phyloP scores from a whole-genome alignment of 2,888 invertebrate species.

The Agriotes lineatus region DNA sequence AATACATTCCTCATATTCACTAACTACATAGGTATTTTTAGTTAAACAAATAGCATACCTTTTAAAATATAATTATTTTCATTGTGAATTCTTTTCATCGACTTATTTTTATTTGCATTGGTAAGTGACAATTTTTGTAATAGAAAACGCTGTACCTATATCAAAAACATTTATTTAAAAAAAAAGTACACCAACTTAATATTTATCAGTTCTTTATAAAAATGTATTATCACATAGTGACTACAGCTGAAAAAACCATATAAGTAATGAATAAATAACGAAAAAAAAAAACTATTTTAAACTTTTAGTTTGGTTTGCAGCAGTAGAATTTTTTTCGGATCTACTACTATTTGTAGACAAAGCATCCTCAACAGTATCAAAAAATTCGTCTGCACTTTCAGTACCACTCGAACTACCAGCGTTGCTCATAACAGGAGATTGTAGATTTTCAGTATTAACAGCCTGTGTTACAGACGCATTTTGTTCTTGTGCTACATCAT shows the following conservation, averaged over 20 bases:
- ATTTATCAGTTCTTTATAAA: constrained; percentile 3
- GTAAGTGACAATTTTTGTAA: background rate
- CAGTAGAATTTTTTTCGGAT: background rate
- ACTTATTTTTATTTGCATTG: too few species aligned
- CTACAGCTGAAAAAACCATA: background rate
- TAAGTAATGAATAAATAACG: background rate
- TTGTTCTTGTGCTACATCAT: background rate
- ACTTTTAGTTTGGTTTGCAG: background rate
- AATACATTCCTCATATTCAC: too few species aligned
- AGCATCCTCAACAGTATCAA: constrained; percentile 47
- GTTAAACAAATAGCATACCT: too few species aligned
- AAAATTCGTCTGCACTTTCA: constrained; percentile 50
- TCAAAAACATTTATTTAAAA: background rate
- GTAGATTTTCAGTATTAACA: background rate
- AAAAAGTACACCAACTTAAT: background rate
- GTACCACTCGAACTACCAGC: constrained; percentile 37
- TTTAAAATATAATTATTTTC: too few species aligned
- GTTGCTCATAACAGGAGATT: background rate
- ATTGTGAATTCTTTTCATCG: too few species aligned
- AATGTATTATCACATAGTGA: constrained; percentile 11
- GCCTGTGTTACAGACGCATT: background rate
- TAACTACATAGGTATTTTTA: too few species aligned
- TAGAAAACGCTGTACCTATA: background rate
- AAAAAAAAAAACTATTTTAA: constrained; percentile 6
- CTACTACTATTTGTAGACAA: constrained; percentile 16